These are phyloP conservation scores for Acrobasis repandana DNA, from an alignment of 2,888 invertebrate genomes.

Conservation along the genomic window DNA sequence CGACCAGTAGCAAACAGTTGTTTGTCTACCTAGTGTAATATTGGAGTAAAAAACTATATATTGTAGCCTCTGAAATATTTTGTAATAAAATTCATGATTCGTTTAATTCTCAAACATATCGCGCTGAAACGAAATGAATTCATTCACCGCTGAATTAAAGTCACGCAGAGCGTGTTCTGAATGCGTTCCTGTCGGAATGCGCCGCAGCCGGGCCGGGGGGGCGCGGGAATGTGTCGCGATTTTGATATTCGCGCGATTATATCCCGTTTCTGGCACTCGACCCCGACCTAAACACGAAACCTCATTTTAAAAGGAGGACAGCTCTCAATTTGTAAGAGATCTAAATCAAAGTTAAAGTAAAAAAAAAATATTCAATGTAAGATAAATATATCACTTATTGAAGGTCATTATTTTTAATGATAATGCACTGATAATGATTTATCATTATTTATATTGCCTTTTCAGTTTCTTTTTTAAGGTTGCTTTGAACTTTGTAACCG, in stretches of 20 bases:
- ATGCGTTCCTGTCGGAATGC: constrained; percentile 5
- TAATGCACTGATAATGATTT: too few species aligned
- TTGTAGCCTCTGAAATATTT: neutral
- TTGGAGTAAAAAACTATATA: neutral
- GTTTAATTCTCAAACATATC: constrained; percentile 7
- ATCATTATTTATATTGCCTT: too few species aligned
- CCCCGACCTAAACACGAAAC: neutral
- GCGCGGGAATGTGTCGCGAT: neutral
- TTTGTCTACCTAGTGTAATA: too few species aligned
- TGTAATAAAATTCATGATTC: neutral
- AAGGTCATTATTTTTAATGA: too few species aligned
- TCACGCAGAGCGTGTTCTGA: constrained; percentile 4
- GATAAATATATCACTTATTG: too few species aligned
- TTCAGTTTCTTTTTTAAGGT: too few species aligned
- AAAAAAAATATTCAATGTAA: too few species aligned
- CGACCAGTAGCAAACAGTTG: too few species aligned
- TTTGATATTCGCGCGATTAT: constrained; percentile 13
- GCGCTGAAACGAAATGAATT: neutral
- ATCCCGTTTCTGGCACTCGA: neutral
- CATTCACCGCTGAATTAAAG: constrained; percentile 12
- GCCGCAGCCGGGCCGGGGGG: neutral
- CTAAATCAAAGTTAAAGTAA: too few species aligned
- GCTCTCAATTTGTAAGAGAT: neutral
- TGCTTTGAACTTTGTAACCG: too few species aligned
- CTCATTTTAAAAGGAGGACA: neutral